phyloP scores from a whole-genome alignment of 2,113 vertebrate species.

The Sceloporus undulatus region DNA sequence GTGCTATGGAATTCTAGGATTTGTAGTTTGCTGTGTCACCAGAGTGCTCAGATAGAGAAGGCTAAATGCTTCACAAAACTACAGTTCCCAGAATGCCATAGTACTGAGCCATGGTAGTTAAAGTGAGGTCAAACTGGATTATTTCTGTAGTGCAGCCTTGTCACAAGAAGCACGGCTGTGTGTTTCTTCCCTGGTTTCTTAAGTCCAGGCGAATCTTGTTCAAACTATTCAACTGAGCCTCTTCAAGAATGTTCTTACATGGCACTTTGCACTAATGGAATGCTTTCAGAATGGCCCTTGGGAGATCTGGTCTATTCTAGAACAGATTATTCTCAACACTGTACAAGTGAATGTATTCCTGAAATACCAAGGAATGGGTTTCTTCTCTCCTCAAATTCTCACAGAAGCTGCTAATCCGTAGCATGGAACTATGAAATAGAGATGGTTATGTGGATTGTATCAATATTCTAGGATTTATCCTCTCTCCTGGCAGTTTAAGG shows the following conservation, averaged over 20 bases:
- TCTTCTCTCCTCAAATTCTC: conserved; percentile 54
- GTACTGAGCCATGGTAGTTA: too few species aligned
- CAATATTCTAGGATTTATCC: background rate
- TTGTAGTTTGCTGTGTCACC: too few species aligned
- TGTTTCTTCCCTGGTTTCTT: background rate
- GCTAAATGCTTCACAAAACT: too few species aligned
- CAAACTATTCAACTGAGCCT: conserved; percentile 47
- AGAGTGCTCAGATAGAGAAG: too few species aligned
- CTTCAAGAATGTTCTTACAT: conserved; percentile 50
- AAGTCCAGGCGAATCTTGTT: background rate
- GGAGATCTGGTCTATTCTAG: conserved; percentile 55
- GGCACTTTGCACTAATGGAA: conserved; percentile 44
- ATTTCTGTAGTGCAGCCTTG: conserved; percentile 30
- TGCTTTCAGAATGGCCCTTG: conserved; percentile 42
- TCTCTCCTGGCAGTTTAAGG: conserved; percentile 19
- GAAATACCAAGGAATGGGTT: conserved; percentile 42
- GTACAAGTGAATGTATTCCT: conserved; percentile 62
- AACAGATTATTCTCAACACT: conserved; percentile 46
- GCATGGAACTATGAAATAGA: conserved; percentile 40
- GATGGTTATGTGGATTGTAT: conserved; percentile 30
- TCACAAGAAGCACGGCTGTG: background rate
- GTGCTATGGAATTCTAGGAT: too few species aligned
- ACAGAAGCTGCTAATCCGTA: conserved; percentile 55
- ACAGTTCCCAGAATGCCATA: too few species aligned
- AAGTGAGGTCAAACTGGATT: too few species aligned